Base-by-base conservation (phyloP, 2,888 invertebrate genomes). In the Noctuana brunneofusca region DNA sequence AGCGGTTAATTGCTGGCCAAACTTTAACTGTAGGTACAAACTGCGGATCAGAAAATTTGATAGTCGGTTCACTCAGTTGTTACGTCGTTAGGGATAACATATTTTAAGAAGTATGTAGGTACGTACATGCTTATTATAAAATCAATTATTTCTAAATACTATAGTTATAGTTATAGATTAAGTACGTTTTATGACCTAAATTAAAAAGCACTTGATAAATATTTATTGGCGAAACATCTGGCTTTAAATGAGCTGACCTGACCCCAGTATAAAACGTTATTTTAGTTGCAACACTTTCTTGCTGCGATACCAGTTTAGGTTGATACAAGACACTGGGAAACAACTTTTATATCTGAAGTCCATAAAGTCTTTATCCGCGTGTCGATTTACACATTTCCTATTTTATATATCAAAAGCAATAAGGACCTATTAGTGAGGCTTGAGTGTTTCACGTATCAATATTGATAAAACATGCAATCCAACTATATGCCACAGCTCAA, bases 1-100 rank as follows among this genome's bases (percentile, higher is more conserved):
- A 73, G 78, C 70, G 80, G 80, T 81, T 83, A 81, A 81, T 84
- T 83, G 78, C 74, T 41, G 70, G 75, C 69, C 79, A 80, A 83
- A 85, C 84, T 79, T 86, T 75, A 59, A 78, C 64, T 71, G 22
- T 70, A n/a, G n/a, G n/a, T n/a, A 73, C 54, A 56, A 20, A n/a
- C 14, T 14, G 38, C 55, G 65, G 38, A 24, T 5, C 6, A 59
- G 14, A n/a, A 16, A 11, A 63, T 62, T 78, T 76, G 77, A 77
- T 74, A 73, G 70, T 76, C 69, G 55, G 35, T 30, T n/a, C 8
- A 73, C 71, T 76, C 69, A 55, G 35, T 30, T n/a, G 27, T 27
- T 27, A 27, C 9, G 6, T 27, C 9, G 27, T 9, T 0, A 1
- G 1, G 1, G 1, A 27, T 27, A 27, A 27, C 9, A 1, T 27